Evolutionary conservation across 1,140 invertebrate genomes (phyloP), one percentile per base, ranked within the genome.

Genomic region (Oncopodura yosiiana): DNA sequence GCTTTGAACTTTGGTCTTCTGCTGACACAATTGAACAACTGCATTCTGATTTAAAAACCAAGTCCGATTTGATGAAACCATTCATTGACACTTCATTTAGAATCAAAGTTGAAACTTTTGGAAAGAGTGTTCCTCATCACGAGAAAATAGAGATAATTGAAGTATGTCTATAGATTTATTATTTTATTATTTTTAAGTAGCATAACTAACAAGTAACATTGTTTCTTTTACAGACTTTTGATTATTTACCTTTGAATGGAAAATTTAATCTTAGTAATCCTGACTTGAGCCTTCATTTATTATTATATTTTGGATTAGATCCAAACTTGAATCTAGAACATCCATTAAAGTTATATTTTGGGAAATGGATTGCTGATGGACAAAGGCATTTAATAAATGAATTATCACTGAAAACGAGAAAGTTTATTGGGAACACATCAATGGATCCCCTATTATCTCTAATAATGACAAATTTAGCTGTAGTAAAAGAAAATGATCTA

Each of bases 351-450:
- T 68, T 89, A 23, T 86, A 88, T 68, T 91, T 94, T 75, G 89
- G 90, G 24, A 75, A 80, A 77, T 83, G 81, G 80, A 70, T 90
- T 67, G 76, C 78, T 29, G 80, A 86, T 72, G 89, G 91, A 2
- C 82, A 90, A 69, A 75, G 91, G 54, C 77, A 86, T 58, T 71
- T 84, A 21, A 86, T 94, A 30, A 74, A 79, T 58, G 76, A 82
- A 52, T 78, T 90, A 42, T 90, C 88, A 16, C 44, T 61, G 18
- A 61, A 61, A 72, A 84, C 79, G 26, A 76, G 93, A 19, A 88
- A 88, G 73, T 97, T 94, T 69, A 95, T 97, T 67, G 92, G 91
- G 5, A 97, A 95, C 68, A 98, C 94, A 0, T 91, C 86, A 65
- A 97, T 98, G 94, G 93, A 97, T 71, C 82, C 93, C 0, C 84